Conservation (phyloP, 2,888 invertebrate genomes). For the Dichetophora obliterata region DNA sequence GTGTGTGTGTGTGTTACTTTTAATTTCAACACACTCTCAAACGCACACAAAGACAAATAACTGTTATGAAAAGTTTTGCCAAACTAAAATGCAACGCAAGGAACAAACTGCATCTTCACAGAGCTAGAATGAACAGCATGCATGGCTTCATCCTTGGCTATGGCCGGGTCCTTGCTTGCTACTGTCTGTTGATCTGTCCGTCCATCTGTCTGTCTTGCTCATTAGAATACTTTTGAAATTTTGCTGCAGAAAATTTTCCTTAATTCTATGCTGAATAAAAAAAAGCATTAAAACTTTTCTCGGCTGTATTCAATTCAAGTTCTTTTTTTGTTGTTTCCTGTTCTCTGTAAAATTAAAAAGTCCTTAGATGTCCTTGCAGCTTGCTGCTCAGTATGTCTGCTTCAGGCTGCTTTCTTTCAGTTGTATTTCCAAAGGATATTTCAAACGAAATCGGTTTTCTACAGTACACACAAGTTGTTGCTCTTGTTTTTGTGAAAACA, state of each 20-base stretch:
- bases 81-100: conserved; percentile 33
- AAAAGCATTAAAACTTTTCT: conserved; percentile 56
- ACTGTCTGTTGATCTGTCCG: background rate
- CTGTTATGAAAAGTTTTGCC: conserved; percentile 23
- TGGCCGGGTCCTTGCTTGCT: background rate
- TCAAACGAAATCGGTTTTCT: background rate
- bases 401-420: conserved; percentile 1
- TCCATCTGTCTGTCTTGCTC: conserved; percentile 51
- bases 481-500: conserved; percentile 34
- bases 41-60: conserved; percentile 15
- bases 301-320: conserved; percentile 53
- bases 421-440: background rate
- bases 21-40: background rate
- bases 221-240: conserved; percentile 61
- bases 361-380: conserved; percentile 19
- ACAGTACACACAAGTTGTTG: background rate
- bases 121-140: background rate
- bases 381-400: background rate
- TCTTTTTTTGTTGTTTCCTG: conserved; percentile 18
- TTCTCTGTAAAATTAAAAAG: conserved; percentile 39
- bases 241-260: conserved; percentile 37
- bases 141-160: background rate
- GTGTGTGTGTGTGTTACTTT: background rate
- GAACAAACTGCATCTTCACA: conserved; percentile 36
- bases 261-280: conserved; percentile 16